Conservation (phyloP, 2,888 invertebrate genomes). For the Formica aserva region DNA sequence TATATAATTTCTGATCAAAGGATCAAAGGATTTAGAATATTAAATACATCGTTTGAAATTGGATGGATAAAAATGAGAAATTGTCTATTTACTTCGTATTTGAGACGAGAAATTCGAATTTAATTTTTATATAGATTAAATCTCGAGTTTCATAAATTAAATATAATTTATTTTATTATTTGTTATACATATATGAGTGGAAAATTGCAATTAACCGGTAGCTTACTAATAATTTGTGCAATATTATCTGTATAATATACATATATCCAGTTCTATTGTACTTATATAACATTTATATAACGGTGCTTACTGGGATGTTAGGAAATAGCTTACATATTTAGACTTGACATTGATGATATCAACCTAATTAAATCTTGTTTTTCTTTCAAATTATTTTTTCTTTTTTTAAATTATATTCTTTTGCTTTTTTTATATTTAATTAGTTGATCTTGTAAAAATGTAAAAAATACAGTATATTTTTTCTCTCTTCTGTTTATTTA, state of each 20-base stretch:
- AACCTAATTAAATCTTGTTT: background rate
- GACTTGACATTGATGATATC: background rate
- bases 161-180: background rate
- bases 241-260: background rate
- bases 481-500: conserved; percentile 3
- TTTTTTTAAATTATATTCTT: background rate
- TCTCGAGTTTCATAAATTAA: background rate
- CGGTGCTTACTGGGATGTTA: background rate
- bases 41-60: no score
- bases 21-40: no score
- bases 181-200: background rate
- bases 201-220: background rate
- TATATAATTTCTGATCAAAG: no score
- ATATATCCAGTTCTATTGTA: background rate
- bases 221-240: background rate
- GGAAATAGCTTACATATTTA: background rate
- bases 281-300: background rate
- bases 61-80: no score
- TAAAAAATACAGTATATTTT: background rate
- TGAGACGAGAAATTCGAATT: no score
- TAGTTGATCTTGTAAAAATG: background rate
- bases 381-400: background rate
- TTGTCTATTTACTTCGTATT: no score
- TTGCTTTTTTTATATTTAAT: background rate
- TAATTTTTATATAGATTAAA: background rate